Base-by-base conservation (phyloP, 2,888 invertebrate genomes). In the Cepaea hortensis region DNA sequence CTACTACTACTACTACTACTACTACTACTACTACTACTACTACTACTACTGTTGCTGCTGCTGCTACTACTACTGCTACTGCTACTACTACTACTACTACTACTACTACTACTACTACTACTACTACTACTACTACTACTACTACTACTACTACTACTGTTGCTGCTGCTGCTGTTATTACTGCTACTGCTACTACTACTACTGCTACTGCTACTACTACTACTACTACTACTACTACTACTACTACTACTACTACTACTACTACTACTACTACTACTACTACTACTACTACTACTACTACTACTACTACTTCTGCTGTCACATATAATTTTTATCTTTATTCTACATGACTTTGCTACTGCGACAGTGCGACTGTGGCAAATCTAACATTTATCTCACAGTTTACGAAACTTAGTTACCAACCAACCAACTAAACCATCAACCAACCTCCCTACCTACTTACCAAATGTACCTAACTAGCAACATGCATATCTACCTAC, bases 231-330 rank as follows among this genome's bases (percentile, higher is more conserved):
- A 48, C 75, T 75, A 48, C 75, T 75, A 35, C 75, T 75, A 35
- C 75, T 75, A 48, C 75, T 48, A 75, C 75, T 75, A 75, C 75
- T 75, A 75, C 75, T 75, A 75, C 75, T 75, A 75, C 75, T 75
- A 75, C 75, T 75, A 3, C 75, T 75, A 3, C 75, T 75, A 5
- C 75, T 48, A 6, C 75, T 75, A 6, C 75, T 75, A 75, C 75
- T 75, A 48, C 77, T 77, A 77, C 77, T 77, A 77, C 77, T 77
- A 77, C 77, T 77, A 48, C 77, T 77, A 77, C 77, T 77, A 48
- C 77, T 77, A 77, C 77, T 77, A 77, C 77, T 77, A 77, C 77
- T 77, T 3, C 77, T 77, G 4, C 77, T 77, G n/a, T 5, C n/a
- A 48, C 77, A 35, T 35, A 35, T 1, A 35, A 35, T 35, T 35